Evolutionary conservation across 2,113 vertebrate genomes (phyloP).

Genomic region (Bolborhynchus lineola): DNA sequence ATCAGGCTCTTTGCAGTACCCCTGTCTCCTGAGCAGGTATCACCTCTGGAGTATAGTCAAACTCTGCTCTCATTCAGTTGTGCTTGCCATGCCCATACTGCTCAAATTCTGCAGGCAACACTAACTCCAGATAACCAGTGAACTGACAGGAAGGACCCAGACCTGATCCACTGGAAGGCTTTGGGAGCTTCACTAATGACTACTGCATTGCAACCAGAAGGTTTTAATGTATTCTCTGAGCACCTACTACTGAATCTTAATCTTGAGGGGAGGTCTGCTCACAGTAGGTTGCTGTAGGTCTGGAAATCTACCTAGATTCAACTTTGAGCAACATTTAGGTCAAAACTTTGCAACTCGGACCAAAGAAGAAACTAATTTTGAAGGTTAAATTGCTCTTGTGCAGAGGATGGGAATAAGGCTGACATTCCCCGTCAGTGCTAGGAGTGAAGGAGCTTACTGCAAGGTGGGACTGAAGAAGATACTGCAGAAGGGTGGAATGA

Average conservation of each 20-base stretch:
- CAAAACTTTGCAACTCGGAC: not conserved
- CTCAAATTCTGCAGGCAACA: not conserved
- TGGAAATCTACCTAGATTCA: not conserved
- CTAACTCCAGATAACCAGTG: not conserved
- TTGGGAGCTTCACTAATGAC: not conserved
- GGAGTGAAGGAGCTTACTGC: not conserved
- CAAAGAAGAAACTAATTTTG: not conserved
- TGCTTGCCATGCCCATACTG: not conserved
- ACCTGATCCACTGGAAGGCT: not conserved
- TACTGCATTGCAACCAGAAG: not conserved
- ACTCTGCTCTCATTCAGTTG: not conserved
- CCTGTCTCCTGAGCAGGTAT: not conserved
- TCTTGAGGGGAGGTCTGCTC: not conserved
- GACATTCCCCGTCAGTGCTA: not conserved
- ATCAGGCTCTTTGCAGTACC: not conserved
- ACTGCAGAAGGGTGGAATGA: conserved; percentile 1
- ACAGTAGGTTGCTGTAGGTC: not conserved
- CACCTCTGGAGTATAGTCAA: not conserved
- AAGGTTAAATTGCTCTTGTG: not conserved
- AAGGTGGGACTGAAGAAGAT: not conserved
- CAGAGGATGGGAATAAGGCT: not conserved
- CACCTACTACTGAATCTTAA: not conserved
- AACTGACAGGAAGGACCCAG: not conserved
- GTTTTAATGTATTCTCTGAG: not conserved
- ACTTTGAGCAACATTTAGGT: not conserved